A percentile compares a stretch with the other conserved stretches of the same genome.
These are phyloP conservation scores for Iguana delicatissima DNA, from an alignment of 2,797 vertebrate genomes.

Conservation along the genomic window DNA sequence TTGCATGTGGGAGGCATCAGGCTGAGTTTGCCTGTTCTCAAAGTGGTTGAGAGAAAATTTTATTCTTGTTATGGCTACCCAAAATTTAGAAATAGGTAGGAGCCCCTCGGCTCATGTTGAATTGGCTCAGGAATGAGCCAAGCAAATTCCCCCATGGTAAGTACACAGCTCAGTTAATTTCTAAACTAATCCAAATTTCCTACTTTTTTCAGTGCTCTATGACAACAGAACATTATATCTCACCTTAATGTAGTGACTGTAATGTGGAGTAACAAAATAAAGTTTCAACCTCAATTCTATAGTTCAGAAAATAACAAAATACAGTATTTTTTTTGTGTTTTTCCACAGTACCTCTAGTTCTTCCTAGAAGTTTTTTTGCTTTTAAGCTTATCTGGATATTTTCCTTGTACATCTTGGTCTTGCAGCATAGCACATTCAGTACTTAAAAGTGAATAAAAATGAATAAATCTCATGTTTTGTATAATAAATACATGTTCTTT, in stretches of 20 bases:
- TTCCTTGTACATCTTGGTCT: not conserved
- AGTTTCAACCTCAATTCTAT: not conserved
- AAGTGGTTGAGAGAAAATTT: no score
- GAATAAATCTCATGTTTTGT: not conserved
- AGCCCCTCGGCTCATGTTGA: not conserved
- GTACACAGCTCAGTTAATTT: not conserved
- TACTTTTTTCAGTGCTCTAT: no score
- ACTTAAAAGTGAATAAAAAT: not conserved
- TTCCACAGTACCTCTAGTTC: not conserved
- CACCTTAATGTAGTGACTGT: not conserved
- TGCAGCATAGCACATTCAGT: not conserved
- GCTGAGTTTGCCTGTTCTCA: no score
- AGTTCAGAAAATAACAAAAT: not conserved
- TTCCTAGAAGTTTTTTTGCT: not conserved
- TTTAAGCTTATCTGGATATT: not conserved
- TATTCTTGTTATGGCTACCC: no score
- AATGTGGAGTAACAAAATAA: not conserved
- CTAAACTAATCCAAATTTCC: not conserved
- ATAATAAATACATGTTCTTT: conserved; percentile 6
- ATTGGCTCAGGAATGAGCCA: not conserved
- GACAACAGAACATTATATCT: not conserved
- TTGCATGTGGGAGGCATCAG: no score
- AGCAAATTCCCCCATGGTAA: not conserved
- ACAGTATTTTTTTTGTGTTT: not conserved
- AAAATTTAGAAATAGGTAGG: no score